Percentiles rank a stretch among this genome's conserved stretches.
These are phyloP conservation scores for Rhagonycha lutea DNA, from an alignment of 2,888 invertebrate genomes.

Conservation along the genomic window DNA sequence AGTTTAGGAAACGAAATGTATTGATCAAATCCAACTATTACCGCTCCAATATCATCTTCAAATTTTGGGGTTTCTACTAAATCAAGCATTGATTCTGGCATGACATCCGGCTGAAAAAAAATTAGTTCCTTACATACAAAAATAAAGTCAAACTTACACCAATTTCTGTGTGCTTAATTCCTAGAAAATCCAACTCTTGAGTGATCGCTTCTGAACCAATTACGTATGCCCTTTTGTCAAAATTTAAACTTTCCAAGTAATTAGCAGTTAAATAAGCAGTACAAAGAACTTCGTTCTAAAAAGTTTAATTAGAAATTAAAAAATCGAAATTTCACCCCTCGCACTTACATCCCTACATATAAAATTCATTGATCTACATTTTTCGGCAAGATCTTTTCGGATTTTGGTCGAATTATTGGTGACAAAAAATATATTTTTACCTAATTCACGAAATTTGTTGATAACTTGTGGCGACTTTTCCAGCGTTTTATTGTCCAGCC, in stretches of 20 bases:
- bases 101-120: constrained; percentile 65
- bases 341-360: constrained; percentile 58
- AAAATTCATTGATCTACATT: constrained; percentile 70
- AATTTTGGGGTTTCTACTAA: constrained; percentile 63
- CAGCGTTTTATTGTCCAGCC: constrained; percentile 74
- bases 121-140: background rate
- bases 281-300: constrained; percentile 77
- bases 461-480: constrained; percentile 71
- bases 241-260: constrained; percentile 74
- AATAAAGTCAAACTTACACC: constrained; percentile 63
- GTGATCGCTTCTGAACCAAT: constrained; percentile 82
- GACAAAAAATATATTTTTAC: constrained; percentile 84
- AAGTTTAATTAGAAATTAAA: constrained; percentile 23
- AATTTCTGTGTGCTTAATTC: constrained; percentile 72
- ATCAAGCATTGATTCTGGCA: constrained; percentile 59
- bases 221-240: constrained; percentile 80
- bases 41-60: constrained; percentile 86
- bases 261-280: constrained; percentile 79
- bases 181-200: constrained; percentile 80
- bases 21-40: constrained; percentile 93
- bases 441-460: constrained; percentile 68
- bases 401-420: constrained; percentile 92
- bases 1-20: constrained; percentile 91
- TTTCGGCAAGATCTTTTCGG: constrained; percentile 74
- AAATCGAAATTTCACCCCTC: background rate